These are phyloP conservation scores for Scaptodrosophila lebanonensis DNA, from an alignment of 1,140 invertebrate genomes.

Conservation along the genomic window DNA sequence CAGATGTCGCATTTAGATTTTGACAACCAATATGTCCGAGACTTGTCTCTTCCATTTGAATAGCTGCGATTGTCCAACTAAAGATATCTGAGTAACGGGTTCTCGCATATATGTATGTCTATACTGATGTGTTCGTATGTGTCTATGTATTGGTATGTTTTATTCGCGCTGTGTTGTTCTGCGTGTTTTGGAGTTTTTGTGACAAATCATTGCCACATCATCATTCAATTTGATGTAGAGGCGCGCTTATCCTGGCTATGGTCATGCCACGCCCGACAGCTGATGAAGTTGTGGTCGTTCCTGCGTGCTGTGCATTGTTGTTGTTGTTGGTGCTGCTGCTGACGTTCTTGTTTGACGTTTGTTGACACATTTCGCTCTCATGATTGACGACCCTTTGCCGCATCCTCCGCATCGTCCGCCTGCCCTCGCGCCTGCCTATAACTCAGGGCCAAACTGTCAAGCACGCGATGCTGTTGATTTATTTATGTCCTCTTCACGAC, in stretches of 20 bases:
- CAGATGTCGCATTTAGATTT: too few relatives aligned
- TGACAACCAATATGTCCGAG: too few relatives aligned
- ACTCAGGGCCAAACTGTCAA: constrained; percentile 46
- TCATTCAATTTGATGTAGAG: constrained; percentile 60
- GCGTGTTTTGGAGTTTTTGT: constrained; percentile 20
- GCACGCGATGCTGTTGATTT: constrained; percentile 67
- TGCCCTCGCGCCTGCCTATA: constrained; percentile 23
- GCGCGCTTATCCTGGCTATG: constrained; percentile 44
- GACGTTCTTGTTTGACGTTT: constrained; percentile 49
- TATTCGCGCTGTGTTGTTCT: constrained; percentile 5
- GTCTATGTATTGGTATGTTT: neutral
- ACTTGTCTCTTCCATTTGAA: too few relatives aligned
- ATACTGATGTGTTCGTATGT: neutral
- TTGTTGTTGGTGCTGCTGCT: constrained; percentile 39
- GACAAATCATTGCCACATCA: constrained; percentile 63
- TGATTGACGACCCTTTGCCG: constrained; percentile 59
- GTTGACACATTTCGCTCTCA: constrained; percentile 71
- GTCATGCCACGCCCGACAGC: constrained; percentile 35
- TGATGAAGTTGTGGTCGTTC: constrained; percentile 52
- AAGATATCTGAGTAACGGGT: too few relatives aligned
- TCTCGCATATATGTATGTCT: neutral
- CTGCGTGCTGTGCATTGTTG: neutral
- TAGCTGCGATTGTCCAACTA: too few relatives aligned
- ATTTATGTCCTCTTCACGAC: constrained; percentile 46
- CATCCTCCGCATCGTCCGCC: constrained; percentile 6